These are phyloP conservation scores for Nannoperca obscura DNA, from an alignment of 2,797 vertebrate species.

Conservation along the genomic window DNA sequence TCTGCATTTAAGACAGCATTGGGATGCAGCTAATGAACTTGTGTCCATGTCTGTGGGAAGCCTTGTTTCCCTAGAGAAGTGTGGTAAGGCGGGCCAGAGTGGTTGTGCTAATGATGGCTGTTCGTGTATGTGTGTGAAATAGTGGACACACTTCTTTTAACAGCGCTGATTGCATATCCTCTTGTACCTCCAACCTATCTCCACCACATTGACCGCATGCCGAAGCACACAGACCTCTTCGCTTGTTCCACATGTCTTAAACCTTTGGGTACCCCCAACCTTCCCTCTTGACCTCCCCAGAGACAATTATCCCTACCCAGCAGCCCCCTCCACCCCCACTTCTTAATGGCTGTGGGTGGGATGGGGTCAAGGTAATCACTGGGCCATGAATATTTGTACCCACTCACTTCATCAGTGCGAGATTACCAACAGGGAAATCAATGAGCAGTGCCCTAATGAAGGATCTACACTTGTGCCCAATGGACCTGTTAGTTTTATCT, in stretches of 20 bases:
- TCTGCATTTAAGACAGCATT: constrained; percentile 4
- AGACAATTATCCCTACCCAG: constrained; percentile 81
- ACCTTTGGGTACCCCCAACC: constrained; percentile 60
- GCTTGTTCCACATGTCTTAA: constrained; percentile 11
- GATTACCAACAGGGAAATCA: constrained; percentile 86
- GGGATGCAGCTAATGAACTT: constrained; percentile 35
- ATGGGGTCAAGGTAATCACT: constrained; percentile 82
- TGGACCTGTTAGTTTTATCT: constrained; percentile 77
- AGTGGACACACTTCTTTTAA: constrained; percentile 38
- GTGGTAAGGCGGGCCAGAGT: constrained; percentile 20
- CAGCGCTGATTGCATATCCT: constrained; percentile 37
- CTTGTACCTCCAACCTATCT: constrained; percentile 29
- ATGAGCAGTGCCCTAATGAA: constrained; percentile 82
- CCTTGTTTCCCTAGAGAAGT: constrained; percentile 17
- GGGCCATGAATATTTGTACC: constrained; percentile 83
- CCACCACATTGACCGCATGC: constrained; percentile 35
- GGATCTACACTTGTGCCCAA: constrained; percentile 80
- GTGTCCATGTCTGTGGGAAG: constrained; percentile 19
- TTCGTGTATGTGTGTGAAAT: neutral
- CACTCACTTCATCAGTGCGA: constrained; percentile 84
- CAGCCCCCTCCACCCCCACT: constrained; percentile 51
- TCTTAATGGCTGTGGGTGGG: constrained; percentile 81
- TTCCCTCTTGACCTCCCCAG: constrained; percentile 78
- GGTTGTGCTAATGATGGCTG: constrained; percentile 26
- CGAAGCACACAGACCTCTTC: constrained; percentile 14